phyloP scores from a whole-genome alignment of 2,113 vertebrate genomes.

The Peromyscus polionotus region DNA sequence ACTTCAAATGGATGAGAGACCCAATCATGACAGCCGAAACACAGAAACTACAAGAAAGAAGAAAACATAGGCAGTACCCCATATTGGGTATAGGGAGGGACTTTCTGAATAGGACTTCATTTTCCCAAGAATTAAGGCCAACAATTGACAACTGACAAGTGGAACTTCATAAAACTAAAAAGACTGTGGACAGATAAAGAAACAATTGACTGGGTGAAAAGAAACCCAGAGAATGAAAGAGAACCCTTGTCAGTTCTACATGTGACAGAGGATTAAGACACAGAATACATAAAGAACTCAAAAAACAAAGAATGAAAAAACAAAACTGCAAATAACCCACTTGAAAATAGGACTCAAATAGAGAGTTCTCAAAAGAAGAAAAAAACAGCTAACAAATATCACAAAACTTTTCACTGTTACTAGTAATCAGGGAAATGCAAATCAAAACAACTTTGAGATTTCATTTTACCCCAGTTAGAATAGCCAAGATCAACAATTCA shows the following conservation, averaged over 20 bases:
- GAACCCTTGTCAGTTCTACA: background rate
- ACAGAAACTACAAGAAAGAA: background rate
- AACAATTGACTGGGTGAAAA: background rate
- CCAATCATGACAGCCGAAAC: background rate
- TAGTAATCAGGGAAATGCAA: background rate
- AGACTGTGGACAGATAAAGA: background rate
- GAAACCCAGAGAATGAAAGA: background rate
- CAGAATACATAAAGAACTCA: background rate
- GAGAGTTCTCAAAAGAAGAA: background rate
- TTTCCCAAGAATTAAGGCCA: background rate
- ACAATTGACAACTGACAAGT: background rate
- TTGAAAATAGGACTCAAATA: background rate
- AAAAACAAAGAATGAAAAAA: background rate
- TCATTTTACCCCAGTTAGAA: background rate
- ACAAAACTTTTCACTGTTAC: background rate
- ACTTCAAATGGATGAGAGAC: background rate
- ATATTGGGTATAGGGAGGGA: background rate
- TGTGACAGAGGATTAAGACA: background rate
- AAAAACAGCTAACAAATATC: background rate
- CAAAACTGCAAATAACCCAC: background rate
- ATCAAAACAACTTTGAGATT: background rate
- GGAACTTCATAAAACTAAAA: background rate
- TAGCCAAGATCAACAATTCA: background rate
- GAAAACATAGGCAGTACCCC: background rate
- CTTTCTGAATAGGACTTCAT: background rate